Percentiles rank a stretch among this genome's conserved stretches.
Evolutionary conservation across 2,888 invertebrate species (phyloP).

Genomic region (Tholera decimalis): DNA sequence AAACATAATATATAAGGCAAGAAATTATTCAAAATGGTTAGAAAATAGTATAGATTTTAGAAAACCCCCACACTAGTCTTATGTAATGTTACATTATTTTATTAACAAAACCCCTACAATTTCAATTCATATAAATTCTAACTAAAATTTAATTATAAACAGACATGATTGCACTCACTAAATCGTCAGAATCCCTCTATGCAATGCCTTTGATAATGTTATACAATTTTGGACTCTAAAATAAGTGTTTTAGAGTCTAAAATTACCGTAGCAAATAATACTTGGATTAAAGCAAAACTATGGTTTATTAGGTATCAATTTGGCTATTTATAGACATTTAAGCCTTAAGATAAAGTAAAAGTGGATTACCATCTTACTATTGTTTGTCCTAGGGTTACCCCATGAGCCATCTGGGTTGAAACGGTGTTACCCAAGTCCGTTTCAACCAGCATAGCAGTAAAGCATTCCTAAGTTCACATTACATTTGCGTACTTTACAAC

Average conservation of each 20-base stretch:
- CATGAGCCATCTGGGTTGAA: no score
- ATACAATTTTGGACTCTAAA: constrained; percentile 42
- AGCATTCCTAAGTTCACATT: no score
- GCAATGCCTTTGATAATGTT: constrained; percentile 38
- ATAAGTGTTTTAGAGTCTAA: constrained; percentile 5
- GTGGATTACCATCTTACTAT: no score
- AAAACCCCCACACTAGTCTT: constrained; percentile 13
- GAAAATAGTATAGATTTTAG: constrained; percentile 25
- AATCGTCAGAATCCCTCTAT: constrained; percentile 43
- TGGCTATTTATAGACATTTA: constrained; percentile 9
- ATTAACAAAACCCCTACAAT: constrained; percentile 53
- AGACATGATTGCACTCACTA: constrained; percentile 51
- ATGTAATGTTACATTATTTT: constrained; percentile 1
- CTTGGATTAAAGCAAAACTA: constrained; percentile 42
- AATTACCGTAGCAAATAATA: constrained; percentile 53
- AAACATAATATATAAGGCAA: constrained; percentile 27
- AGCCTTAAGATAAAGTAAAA: background rate
- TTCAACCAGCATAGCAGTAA: no score
- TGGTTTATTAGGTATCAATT: constrained; percentile 11
- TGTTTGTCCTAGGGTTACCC: no score
- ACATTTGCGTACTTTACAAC: no score
- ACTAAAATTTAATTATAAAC: constrained; percentile 58
- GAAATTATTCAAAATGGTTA: constrained; percentile 7
- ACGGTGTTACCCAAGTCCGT: no score
- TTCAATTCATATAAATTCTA: constrained; percentile 52